phyloP scores from a whole-genome alignment of 1,140 invertebrate species.

The Venustaconcha ellipsiformis region DNA sequence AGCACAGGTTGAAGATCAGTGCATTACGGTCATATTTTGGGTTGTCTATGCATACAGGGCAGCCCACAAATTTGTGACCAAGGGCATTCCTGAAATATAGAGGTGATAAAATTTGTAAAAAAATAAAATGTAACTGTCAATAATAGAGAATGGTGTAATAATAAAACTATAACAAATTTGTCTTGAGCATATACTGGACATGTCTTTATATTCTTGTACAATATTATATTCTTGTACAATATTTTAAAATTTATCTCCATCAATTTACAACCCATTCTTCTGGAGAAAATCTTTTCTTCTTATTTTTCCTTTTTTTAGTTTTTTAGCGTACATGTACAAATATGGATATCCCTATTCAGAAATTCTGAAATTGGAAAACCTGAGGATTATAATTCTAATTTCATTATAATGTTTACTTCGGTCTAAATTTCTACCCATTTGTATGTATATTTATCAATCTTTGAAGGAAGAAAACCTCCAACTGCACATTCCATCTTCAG shows the following conservation, averaged over 20 bases:
- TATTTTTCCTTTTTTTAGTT: no score
- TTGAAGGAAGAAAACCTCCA: no score
- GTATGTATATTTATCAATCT: no score
- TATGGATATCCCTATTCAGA: no score
- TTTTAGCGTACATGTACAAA: no score
- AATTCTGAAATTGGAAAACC: no score
- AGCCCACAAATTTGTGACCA: conserved; percentile 92
- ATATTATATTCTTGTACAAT: not conserved
- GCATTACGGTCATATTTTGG: conserved; percentile 92
- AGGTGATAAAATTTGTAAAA: not conserved
- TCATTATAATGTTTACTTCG: no score
- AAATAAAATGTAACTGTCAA: not conserved
- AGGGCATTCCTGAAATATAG: conserved; percentile 76
- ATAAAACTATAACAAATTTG: not conserved
- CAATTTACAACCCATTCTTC: not conserved
- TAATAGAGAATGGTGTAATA: not conserved
- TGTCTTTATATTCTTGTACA: not conserved
- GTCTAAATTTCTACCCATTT: no score
- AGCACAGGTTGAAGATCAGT: conserved; percentile 95
- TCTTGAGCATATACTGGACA: no score
- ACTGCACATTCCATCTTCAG: no score
- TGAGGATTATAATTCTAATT: no score
- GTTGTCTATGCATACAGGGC: conserved; percentile 90
- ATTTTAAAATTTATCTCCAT: not conserved
- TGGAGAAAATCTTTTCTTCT: no score